phyloP scores from a whole-genome alignment of 53 echinoderm and acorn worm species.

The Zoroaster sp. region DNA sequence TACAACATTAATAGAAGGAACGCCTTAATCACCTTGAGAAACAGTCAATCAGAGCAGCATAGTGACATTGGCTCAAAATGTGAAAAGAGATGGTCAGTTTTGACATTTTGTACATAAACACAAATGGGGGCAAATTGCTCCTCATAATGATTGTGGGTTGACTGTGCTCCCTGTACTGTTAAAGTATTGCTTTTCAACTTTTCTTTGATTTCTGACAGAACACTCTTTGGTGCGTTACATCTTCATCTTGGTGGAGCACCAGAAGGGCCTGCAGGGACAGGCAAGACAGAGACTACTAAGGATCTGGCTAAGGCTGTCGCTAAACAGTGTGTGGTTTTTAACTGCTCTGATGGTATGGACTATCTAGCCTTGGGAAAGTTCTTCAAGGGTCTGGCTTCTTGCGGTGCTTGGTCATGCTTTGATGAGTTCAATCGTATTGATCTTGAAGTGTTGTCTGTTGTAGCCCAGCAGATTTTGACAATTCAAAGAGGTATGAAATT shows the following conservation, averaged over 20 bases:
- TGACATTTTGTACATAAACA: too few relatives aligned
- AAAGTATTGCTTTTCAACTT: background rate
- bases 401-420: conserved; percentile 99
- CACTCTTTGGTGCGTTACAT: conserved; percentile 92
- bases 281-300: conserved; percentile 98
- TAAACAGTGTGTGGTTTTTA: conserved; percentile 99
- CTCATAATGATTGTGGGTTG: background rate
- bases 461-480: conserved; percentile 97
- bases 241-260: conserved; percentile 99
- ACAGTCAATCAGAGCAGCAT: too few relatives aligned
- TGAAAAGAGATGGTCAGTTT: too few relatives aligned
- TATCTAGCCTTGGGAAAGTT: conserved; percentile 98
- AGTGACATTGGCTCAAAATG: too few relatives aligned
- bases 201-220: conserved; percentile 46
- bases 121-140: too few relatives aligned
- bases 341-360: conserved; percentile 98
- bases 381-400: conserved; percentile 99
- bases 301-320: conserved; percentile 99
- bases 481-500: conserved; percentile 93
- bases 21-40: too few relatives aligned
- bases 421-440: conserved; percentile 99
- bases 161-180: background rate
- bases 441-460: conserved; percentile 96
- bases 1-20: too few relatives aligned
- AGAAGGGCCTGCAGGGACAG: conserved; percentile 93